Evolutionary conservation across 2,797 vertebrate species (phyloP).

Genomic region (Cryptoprocta ferox): DNA sequence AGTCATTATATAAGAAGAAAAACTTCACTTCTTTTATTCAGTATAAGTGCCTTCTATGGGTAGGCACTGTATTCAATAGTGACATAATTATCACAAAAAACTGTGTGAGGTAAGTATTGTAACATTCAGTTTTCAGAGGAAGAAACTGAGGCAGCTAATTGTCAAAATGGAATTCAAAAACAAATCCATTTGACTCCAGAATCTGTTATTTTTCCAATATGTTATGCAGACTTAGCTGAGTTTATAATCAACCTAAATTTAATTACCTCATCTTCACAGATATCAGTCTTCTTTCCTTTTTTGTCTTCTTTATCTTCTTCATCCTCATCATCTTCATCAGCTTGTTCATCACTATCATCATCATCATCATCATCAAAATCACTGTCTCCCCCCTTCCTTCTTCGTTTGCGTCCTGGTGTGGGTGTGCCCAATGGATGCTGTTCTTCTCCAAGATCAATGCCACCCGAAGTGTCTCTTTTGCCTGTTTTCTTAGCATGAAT

Average conservation of each 20-base stretch:
- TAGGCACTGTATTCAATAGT: background rate
- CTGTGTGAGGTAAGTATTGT: background rate
- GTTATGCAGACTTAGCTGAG: background rate
- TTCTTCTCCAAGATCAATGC: conserved; percentile 88
- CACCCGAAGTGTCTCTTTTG: conserved; percentile 88
- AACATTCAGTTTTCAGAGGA: conserved; percentile 38
- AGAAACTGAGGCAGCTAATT: background rate
- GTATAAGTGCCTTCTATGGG: background rate
- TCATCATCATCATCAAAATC: conserved; percentile 95
- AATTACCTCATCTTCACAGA: conserved; percentile 94
- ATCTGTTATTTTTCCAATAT: background rate
- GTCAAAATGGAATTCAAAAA: conserved; percentile 30
- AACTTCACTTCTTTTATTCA: background rate
- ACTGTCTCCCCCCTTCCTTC: conserved; percentile 92
- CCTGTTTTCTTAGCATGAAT: conserved; percentile 94
- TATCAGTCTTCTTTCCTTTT: conserved; percentile 92
- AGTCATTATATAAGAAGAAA: background rate
- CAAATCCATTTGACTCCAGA: background rate
- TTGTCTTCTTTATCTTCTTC: conserved; percentile 93
- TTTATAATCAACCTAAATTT: conserved; percentile 34
- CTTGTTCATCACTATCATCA: conserved; percentile 96
- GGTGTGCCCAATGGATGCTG: conserved; percentile 86
- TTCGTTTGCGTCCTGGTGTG: conserved; percentile 89
- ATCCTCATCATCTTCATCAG: conserved; percentile 94
- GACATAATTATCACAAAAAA: conserved; percentile 17